These are phyloP conservation scores for Campylomormyrus numenius DNA, from an alignment of 2,113 vertebrate genomes.

Conservation along the genomic window DNA sequence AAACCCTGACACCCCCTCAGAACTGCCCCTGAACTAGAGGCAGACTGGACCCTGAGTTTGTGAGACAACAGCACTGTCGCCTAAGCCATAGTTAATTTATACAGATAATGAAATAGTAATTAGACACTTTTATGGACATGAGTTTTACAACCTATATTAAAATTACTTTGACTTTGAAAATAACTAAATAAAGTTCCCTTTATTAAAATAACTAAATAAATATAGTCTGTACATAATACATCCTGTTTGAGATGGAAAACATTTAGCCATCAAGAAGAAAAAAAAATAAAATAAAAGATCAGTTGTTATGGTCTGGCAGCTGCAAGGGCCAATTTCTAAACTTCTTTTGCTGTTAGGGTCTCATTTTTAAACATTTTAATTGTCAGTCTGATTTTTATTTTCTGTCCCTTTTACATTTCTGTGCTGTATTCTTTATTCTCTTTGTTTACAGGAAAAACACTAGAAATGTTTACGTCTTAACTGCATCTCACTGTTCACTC, in stretches of 20 bases:
- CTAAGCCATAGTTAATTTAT: neutral
- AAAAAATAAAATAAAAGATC: neutral
- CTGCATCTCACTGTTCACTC: neutral
- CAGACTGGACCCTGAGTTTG: neutral
- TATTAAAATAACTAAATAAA: neutral
- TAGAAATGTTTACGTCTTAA: neutral
- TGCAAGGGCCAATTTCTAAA: neutral
- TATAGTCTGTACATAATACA: neutral
- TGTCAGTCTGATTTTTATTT: neutral
- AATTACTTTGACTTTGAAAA: neutral
- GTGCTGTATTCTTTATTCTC: neutral
- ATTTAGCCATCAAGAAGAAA: neutral
- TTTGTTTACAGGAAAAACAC: neutral
- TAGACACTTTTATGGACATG: neutral
- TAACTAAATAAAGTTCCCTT: neutral
- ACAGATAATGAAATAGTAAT: neutral
- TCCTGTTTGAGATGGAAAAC: neutral
- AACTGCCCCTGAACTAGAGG: neutral
- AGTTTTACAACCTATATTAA: neutral
- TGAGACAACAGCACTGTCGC: neutral
- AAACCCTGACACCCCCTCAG: too few relatives aligned
- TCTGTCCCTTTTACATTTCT: neutral
- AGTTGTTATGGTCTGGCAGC: neutral
- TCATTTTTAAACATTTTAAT: neutral
- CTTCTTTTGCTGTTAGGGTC: neutral